Base-by-base conservation (phyloP, 2,888 invertebrate genomes). In the Plusia festucae region DNA sequence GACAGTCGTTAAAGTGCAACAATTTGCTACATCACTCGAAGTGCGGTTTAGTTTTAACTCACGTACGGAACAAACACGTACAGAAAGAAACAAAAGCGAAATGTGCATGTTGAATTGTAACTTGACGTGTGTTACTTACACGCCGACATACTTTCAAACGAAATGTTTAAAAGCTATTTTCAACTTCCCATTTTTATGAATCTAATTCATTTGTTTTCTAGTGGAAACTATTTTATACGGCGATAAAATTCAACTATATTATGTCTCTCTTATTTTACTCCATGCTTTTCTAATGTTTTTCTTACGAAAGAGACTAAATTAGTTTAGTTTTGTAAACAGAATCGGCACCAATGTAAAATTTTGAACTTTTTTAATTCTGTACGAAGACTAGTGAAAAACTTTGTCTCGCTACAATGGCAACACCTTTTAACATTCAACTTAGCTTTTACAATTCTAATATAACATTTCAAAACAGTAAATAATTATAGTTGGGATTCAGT, bases 1-100 rank as follows among this genome's bases (percentile, higher is more conserved):
- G 86, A 85, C 85, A 85, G 83, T 88, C 86, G 88, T 89, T 90
- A 90, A 88, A 92, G 85, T 91, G 90, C 89, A 91, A 91, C 91
- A 89, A 90, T 92, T 91, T 88, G 83, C 85, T 81, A 77, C 79
- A 81, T 84, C 85, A 86, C 83, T 83, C 82, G 78, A 77, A 81
- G 62, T 76, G 76, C 62, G 81, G 80, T 85, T 79, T 81, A 76
- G 76, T 81, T 84, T 86, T 82, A 82, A 78, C 83, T 82, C 78
- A 78, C 74, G 79, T 74, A 68, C 67, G 51, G 73, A 78, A 65
- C 68, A 70, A 71, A 76, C 77, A 63, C 60, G 80, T 76, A 76
- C 72, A 65, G 71, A 74, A 79, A 80, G 76, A 78, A 76, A 81
- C 67, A 74, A 77, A 70, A 76, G 53, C 68, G 58, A 61, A 70